A percentile compares a stretch with the other conserved stretches of the same genome.
Evolutionary conservation across 2,797 vertebrate species (phyloP).

Genomic region (Syngnathus rostellatus): DNA sequence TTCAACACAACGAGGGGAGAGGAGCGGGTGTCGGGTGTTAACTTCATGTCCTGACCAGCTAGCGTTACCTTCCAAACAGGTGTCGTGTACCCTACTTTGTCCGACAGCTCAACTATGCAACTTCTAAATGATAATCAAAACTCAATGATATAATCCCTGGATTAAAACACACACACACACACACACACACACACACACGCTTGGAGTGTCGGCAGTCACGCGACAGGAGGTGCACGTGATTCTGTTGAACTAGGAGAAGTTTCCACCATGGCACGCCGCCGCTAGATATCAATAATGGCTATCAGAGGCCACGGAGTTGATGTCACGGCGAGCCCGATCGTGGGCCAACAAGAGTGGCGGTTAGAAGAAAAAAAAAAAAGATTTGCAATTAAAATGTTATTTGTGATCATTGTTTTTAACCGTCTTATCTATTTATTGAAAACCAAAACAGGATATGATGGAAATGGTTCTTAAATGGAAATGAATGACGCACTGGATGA

Average conservation of each 20-base stretch:
- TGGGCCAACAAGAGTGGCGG: too few species aligned
- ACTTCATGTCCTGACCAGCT: neutral
- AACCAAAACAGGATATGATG: neutral
- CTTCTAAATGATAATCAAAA: neutral
- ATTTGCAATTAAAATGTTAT: too few species aligned
- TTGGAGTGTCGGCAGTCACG: neutral
- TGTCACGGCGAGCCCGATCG: neutral
- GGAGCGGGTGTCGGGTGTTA: neutral
- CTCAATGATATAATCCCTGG: neutral
- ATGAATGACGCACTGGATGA: neutral
- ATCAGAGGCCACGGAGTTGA: neutral
- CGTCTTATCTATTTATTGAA: too few species aligned
- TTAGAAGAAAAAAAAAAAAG: too few species aligned
- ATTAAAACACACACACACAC: neutral
- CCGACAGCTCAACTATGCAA: neutral
- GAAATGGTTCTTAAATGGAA: neutral
- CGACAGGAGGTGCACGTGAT: neutral
- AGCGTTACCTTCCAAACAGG: neutral
- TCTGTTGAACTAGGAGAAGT: neutral
- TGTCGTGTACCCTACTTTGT: neutral
- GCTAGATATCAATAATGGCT: neutral
- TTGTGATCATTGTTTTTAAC: neutral
- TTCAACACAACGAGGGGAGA: neutral
- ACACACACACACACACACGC: neutral
- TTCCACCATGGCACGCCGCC: neutral